These are phyloP conservation scores for Caenorhabditis sp. DNA, from an alignment of 2,888 invertebrate genomes.

Conservation along the genomic window DNA sequence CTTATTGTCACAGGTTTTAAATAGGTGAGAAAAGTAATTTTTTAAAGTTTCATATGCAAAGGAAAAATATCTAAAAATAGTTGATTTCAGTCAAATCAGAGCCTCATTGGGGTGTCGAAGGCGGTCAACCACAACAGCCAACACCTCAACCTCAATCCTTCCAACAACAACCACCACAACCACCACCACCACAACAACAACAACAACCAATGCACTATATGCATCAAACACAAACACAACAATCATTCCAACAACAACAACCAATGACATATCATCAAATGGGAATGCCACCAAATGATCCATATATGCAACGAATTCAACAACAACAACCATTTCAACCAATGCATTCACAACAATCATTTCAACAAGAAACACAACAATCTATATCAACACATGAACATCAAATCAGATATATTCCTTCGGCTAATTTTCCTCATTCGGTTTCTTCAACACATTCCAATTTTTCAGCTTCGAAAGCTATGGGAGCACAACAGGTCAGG, in stretches of 20 bases:
- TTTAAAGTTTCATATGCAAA: no score
- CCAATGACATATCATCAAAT: background rate
- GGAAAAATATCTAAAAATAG: no score
- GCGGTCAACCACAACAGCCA: slow-evolving; percentile 1
- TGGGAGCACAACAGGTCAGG: background rate
- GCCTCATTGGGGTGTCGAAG: slow-evolving; percentile 1
- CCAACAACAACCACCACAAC: background rate
- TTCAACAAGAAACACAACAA: slow-evolving; percentile 13
- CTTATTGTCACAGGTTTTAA: no score
- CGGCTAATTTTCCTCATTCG: background rate
- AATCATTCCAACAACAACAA: background rate
- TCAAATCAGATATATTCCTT: background rate
- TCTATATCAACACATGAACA: background rate
- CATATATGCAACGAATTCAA: slow-evolving; percentile 5
- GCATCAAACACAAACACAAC: background rate
- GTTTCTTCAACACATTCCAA: background rate
- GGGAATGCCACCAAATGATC: no score
- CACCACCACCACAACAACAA: background rate
- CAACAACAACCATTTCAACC: slow-evolving; percentile 4
- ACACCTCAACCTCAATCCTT: no score
- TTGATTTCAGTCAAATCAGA: slow-evolving; percentile 6
- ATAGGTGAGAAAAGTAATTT: no score
- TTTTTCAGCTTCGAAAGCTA: background rate
- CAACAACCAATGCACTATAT: slow-evolving; percentile 22
- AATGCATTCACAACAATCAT: background rate